A percentile compares a stretch with the other conserved stretches of the same genome.
Evolutionary conservation across 2,797 vertebrate species (phyloP).

Genomic region (Prunella strophiata): DNA sequence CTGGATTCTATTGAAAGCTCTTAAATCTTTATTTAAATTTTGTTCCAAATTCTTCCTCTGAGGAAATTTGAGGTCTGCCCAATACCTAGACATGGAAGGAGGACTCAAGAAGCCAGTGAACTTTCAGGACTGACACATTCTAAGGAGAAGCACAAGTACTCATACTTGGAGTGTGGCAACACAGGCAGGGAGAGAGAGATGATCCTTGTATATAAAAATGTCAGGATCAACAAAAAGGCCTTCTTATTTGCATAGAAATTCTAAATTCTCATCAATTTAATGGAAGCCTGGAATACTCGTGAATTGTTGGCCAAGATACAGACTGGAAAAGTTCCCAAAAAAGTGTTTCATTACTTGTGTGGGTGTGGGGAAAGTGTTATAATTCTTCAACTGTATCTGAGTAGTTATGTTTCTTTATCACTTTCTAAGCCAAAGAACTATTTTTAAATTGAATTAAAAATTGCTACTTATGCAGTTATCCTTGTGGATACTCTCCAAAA

Average conservation of each 20-base stretch:
- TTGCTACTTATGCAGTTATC: conserved; percentile 36
- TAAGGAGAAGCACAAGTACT: not conserved
- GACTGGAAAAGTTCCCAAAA: conserved; percentile 1
- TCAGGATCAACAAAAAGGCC: not conserved
- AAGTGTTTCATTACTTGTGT: conserved; percentile 35
- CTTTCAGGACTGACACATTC: not conserved
- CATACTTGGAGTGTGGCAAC: not conserved
- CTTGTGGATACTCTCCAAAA: conserved; percentile 50
- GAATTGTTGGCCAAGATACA: conserved; percentile 14
- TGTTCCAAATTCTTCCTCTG: not conserved
- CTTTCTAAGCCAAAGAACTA: conserved; percentile 48
- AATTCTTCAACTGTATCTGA: conserved; percentile 22
- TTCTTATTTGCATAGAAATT: not conserved
- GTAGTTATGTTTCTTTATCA: conserved; percentile 41
- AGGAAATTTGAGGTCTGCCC: not conserved
- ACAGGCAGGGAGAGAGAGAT: not conserved
- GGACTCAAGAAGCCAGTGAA: not conserved
- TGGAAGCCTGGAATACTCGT: not conserved
- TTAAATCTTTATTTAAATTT: not conserved
- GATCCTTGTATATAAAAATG: not conserved
- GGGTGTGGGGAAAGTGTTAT: conserved; percentile 17
- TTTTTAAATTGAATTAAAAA: conserved; percentile 57
- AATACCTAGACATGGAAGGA: not conserved
- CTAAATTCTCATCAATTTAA: conserved; percentile 23
- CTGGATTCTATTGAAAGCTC: not conserved